Conservation (phyloP, 2,113 vertebrate species). For the Penelope pileata region DNA sequence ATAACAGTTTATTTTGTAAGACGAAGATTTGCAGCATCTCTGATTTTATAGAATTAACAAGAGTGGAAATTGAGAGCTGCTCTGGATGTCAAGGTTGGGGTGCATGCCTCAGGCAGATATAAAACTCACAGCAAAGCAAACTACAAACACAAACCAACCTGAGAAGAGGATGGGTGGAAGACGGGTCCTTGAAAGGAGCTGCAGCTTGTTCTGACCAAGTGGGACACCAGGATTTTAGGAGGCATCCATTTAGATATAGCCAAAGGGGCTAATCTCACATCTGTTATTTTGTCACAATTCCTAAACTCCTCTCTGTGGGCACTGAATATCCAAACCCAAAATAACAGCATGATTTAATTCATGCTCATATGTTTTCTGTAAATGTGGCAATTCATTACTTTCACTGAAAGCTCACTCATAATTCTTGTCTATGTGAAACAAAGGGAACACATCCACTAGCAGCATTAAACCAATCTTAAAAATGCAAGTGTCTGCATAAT, state of each 20-base stretch:
- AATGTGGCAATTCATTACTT: constrained; percentile 42
- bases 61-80: neutral
- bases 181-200: neutral
- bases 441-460: neutral
- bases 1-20: neutral
- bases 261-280: constrained; percentile 60
- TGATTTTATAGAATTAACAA: neutral
- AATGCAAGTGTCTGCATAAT: neutral
- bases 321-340: constrained; percentile 37
- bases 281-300: constrained; percentile 64
- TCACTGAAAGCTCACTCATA: neutral
- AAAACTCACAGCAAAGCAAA: neutral
- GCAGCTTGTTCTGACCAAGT: constrained; percentile 15
- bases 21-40: neutral
- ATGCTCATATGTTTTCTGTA: constrained; percentile 42
- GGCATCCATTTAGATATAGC: neutral
- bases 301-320: constrained; percentile 47
- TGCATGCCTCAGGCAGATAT: neutral
- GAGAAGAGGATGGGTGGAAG: neutral
- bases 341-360: constrained; percentile 49
- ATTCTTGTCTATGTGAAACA: constrained; percentile 14
- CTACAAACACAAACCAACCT: neutral
- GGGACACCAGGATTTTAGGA: constrained; percentile 30
- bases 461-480: neutral
- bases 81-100: neutral